phyloP scores from a whole-genome alignment of 2,888 invertebrate genomes.

The Ceramica pisi region DNA sequence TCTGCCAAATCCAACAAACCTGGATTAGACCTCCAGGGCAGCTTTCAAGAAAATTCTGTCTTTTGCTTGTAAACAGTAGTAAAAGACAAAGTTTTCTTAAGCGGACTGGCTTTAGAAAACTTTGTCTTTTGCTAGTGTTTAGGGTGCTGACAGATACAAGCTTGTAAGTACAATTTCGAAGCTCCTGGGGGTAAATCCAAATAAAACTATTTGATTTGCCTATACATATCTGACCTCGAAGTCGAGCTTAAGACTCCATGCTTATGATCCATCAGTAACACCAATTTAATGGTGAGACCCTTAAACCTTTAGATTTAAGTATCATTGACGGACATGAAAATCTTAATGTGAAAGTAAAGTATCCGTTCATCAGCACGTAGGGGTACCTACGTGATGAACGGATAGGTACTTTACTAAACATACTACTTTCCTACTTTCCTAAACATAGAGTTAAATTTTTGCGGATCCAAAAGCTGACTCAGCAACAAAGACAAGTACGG shows the following conservation, averaged over 20 bases:
- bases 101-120: too few species aligned
- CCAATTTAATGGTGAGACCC: too few species aligned
- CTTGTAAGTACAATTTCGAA: background rate
- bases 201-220: background rate
- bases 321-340: background rate
- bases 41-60: background rate
- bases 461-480: conserved; percentile 9
- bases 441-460: background rate
- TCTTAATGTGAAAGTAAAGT: background rate
- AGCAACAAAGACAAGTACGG: conserved; percentile 13
- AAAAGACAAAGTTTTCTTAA: too few species aligned
- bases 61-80: background rate
- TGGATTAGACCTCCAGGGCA: background rate
- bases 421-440: too few species aligned
- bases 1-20: background rate
- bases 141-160: background rate
- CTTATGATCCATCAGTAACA: background rate
- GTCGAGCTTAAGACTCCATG: background rate
- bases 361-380: background rate
- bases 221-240: background rate
- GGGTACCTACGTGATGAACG: too few species aligned
- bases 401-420: too few species aligned
- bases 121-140: background rate
- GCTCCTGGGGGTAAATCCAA: background rate
- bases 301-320: background rate